Base-by-base conservation (phyloP, 2,797 vertebrate species). In the Kryptopterus vitreolus region DNA sequence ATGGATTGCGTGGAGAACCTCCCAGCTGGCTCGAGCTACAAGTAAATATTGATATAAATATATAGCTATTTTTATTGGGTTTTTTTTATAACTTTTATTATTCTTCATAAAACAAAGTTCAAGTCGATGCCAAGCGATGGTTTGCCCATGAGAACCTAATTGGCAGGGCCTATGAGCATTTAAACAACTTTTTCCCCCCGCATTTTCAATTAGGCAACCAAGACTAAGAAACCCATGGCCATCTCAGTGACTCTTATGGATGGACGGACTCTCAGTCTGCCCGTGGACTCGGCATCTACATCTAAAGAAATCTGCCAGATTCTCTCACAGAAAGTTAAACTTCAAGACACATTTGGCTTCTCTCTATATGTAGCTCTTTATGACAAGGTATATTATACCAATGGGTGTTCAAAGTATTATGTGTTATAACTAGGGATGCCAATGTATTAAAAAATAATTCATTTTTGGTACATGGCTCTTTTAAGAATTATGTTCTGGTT, bases 1-100 rank as follows among this genome's bases (percentile, higher is more conserved):
- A 98, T 0, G 96, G 98, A 55, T 91, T 92, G 0, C 92, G 98
- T 8, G 91, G 87, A 5, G 96, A 99, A 81, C 96, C 98, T 16
- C 96, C 98, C 0, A 94, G 95, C 88, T 99, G 96, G 94, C 87
- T 98, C 83, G 98, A 99, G 91, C 94, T 99, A 24, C 96, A 99
- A 95, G 98, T 98, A 89, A 76, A 12, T 55, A 53, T 8, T 22
- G 35, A 43, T 73, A 9, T n/a, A 71, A 6, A 24, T 9, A 33
- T 70, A 50, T 29, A n/a, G n/a, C n/a, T n/a, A 18, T 29, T 13
- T 15, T 18, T 20, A 31, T 43, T 43, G 10, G 38, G 7, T 7
- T 70, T 5, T 22, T 2, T 29, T 29, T 11, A n/a, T n/a, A n/a
- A n/a, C n/a, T 31, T 52, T 8, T 20, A 50, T 69, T 43, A 69